These are phyloP conservation scores for Agonopterix subpropinquella DNA, from an alignment of 2,888 invertebrate species.

Conservation along the genomic window DNA sequence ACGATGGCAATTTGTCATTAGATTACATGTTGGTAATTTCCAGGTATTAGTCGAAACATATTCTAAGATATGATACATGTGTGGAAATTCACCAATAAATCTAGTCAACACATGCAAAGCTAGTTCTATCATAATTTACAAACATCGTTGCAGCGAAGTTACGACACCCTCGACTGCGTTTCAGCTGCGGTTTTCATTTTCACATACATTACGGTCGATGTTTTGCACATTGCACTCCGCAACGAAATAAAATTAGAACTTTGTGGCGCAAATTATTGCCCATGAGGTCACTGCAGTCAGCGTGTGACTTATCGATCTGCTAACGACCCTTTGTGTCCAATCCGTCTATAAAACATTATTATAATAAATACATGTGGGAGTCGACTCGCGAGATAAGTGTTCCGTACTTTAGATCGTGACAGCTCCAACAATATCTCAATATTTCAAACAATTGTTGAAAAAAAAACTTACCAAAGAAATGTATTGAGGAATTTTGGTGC, in stretches of 20 bases:
- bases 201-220: background rate
- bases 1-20: no score
- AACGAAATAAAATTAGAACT: conserved; percentile 13
- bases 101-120: background rate
- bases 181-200: conserved; percentile 5
- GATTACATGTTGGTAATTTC: no score
- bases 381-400: background rate
- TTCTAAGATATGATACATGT: no score
- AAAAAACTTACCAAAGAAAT: background rate
- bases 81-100: no score
- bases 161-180: background rate
- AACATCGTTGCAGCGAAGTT: conserved; percentile 2
- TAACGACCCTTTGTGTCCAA: conserved; percentile 34
- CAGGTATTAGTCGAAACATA: no score
- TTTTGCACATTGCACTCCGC: conserved; percentile 3
- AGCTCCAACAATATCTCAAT: background rate
- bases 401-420: conserved; percentile 1
- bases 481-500: no score
- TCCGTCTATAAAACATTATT: background rate
- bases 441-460: background rate
- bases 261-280: conserved; percentile 12
- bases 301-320: conserved; percentile 23
- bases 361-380: conserved; percentile 6
- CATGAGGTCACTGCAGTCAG: conserved; percentile 11
- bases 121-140: conserved; percentile 5